Evolutionary conservation across 2,113 vertebrate genomes (phyloP).

Genomic region (Corythoichthys haematopterus): DNA sequence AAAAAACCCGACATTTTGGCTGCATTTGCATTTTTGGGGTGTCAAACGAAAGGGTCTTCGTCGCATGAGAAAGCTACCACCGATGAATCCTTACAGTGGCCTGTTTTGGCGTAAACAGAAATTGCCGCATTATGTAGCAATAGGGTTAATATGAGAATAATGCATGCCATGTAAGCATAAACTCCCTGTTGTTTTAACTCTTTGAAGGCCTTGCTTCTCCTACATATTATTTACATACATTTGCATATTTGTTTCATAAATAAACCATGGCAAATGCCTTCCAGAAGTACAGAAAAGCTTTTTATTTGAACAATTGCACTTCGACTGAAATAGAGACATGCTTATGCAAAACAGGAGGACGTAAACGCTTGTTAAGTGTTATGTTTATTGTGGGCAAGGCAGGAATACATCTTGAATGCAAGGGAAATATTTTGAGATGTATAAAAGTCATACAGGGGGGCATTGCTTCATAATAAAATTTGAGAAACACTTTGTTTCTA

Average conservation of each 20-base stretch:
- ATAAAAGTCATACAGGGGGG: too few relatives aligned
- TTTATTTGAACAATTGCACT: neutral
- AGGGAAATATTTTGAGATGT: too few relatives aligned
- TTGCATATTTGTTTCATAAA: neutral
- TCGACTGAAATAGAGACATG: neutral
- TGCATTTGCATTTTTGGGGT: too few relatives aligned
- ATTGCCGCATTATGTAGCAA: neutral
- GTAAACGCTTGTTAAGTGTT: neutral
- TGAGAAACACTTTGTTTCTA: neutral
- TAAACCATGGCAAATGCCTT: neutral
- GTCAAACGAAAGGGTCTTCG: too few relatives aligned
- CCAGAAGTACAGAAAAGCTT: neutral
- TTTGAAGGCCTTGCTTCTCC: neutral
- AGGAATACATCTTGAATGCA: too few relatives aligned
- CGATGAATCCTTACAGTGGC: neutral
- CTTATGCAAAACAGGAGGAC: neutral
- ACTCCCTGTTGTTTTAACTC: conserved; percentile 7
- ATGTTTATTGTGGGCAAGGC: too few relatives aligned
- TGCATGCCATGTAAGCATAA: neutral
- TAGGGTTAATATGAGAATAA: neutral
- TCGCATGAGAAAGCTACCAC: too few relatives aligned
- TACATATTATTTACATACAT: conserved; percentile 6
- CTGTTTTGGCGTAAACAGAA: neutral
- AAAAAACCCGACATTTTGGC: too few relatives aligned
- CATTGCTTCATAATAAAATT: too few relatives aligned